Conservation (phyloP, 2,888 invertebrate species). For the Ornithoptera alexandrae region DNA sequence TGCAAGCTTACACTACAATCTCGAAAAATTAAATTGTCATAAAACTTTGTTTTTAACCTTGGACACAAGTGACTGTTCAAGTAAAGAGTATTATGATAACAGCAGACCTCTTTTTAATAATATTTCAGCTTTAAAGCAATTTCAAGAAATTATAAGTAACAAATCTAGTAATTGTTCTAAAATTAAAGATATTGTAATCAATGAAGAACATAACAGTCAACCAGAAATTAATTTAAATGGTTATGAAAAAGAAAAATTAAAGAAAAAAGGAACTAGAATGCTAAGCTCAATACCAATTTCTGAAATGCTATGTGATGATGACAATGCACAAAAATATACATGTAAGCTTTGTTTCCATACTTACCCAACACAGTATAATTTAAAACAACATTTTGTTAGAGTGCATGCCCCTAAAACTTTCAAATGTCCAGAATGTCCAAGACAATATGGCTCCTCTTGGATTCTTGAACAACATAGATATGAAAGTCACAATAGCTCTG, state of each 20-base stretch:
- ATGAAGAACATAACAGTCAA: background rate
- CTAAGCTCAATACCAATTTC: background rate
- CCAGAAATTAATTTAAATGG: background rate
- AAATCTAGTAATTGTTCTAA: background rate
- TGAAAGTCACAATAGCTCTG: slow-evolving; percentile 5
- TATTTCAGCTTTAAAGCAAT: background rate
- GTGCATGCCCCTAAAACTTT: slow-evolving; percentile 10
- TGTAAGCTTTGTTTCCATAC: slow-evolving; percentile 12
- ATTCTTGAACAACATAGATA: slow-evolving; percentile 9
- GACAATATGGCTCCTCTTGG: slow-evolving; percentile 5
- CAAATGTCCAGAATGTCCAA: slow-evolving; percentile 8
- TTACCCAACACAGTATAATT: slow-evolving; percentile 6
- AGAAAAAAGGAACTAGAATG: background rate
- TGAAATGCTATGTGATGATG: background rate
- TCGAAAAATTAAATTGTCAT: background rate
- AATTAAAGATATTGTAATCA: background rate
- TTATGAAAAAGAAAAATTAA: background rate
- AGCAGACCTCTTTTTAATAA: too few relatives aligned
- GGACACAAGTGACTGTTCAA: background rate
- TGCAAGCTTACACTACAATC: background rate
- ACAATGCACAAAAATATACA: background rate
- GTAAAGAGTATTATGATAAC: slow-evolving; percentile 1
- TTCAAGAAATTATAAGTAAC: background rate
- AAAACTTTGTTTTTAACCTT: slow-evolving; percentile 3
- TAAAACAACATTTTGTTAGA: slow-evolving; percentile 6